Conservation (phyloP, 2,888 invertebrate genomes). For the Melanotus villosus region DNA sequence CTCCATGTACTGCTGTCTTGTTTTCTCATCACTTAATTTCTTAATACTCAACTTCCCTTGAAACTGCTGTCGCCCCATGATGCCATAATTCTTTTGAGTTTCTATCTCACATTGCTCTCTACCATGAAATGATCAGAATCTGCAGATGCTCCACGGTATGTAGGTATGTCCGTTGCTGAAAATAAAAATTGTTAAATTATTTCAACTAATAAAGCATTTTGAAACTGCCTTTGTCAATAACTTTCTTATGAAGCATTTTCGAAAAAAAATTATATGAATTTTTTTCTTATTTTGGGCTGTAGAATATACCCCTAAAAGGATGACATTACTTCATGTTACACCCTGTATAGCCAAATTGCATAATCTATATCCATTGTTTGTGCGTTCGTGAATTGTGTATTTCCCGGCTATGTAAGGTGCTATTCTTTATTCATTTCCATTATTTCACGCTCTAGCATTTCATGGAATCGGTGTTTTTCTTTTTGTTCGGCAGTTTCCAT, state of each 20-base stretch:
- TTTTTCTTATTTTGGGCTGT: too few species aligned
- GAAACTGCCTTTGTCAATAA: too few species aligned
- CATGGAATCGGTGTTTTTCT: conserved; percentile 35
- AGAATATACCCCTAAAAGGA: too few species aligned
- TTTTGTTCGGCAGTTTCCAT: conserved; percentile 17
- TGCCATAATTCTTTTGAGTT: too few species aligned
- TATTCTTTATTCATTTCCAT: conserved; percentile 27
- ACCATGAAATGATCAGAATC: conserved; percentile 24
- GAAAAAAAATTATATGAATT: too few species aligned
- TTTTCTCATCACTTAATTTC: conserved; percentile 9
- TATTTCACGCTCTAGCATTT: conserved; percentile 28
- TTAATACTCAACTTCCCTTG: conserved; percentile 15
- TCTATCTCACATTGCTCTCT: too few species aligned
- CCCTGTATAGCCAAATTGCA: conserved; percentile 24
- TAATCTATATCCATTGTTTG: conserved; percentile 33
- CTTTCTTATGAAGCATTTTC: too few species aligned
- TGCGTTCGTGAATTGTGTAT: conserved; percentile 16
- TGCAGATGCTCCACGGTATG: conserved; percentile 28
- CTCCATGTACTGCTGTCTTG: conserved; percentile 9
- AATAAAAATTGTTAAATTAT: conserved; percentile 2
- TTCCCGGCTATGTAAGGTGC: conserved; percentile 34
- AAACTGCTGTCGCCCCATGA: background rate
- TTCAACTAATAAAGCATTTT: too few species aligned
- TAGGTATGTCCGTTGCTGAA: conserved; percentile 24
- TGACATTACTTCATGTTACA: background rate